Base-by-base conservation (phyloP, 2,888 invertebrate species). In the Caenorhabditis macrosperma region DNA sequence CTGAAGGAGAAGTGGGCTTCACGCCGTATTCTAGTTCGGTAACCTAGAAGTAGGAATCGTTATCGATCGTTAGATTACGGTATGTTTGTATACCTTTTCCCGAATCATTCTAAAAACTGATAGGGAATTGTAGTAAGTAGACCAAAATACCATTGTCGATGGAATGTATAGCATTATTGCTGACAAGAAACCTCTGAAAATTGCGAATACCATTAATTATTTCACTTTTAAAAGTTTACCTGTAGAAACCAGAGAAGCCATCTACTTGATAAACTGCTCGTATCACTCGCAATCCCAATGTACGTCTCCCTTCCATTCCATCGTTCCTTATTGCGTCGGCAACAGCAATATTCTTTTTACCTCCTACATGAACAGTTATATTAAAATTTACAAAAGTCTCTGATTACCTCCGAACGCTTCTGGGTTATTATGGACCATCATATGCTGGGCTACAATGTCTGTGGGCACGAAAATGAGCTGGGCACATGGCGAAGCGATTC, bases 71-170 rank as follows among this genome's bases (percentile, higher is more conserved):
- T 6, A 20, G 12, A 22, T 20, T 41, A 41, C 22, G 5, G 5
- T 22, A 22, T 5, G 15, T 2, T 4, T n/a, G 20, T 48, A 5
- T 22, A 82, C 83, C 67, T 82, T 82, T 30, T 77, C 74, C 2
- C 84, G 59, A 50, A 84, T 75, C 68, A 69, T 77, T 44, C 85
- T 26, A 46, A 85, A 85, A 3, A 82, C 50, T 26, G 78, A 68
- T 22, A 88, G 71, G 12, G 82, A 82, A 26, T 85, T 84, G 82
- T 89, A 89, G 61, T 89, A 90, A 4, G 87, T 85, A 2, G 84
- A 83, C 89, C 89, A 90, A 78, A 89, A 90, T 26, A 89, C 86
- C 89, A 89, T 89, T 10, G 88, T 88, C 30, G 84, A 84, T 0
- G 89, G 89, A 63, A 88, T 86, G 81, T 88, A 90, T 17, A 89